Base-by-base conservation (phyloP, 2,797 vertebrate genomes). In the Sylvia borin region DNA sequence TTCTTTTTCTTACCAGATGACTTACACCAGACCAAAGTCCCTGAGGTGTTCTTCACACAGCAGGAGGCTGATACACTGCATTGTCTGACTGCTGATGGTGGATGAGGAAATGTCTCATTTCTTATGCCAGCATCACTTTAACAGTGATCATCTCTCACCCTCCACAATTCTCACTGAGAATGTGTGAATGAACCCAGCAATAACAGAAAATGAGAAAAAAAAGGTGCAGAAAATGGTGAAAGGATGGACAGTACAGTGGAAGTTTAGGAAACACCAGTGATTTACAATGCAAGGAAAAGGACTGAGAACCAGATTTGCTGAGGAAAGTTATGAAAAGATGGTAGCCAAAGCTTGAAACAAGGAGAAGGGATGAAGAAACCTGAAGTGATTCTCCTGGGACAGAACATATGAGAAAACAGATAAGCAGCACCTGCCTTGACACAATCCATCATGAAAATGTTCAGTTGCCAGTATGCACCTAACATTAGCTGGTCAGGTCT, bases 181-280 rank as follows among this genome's bases (percentile, higher is more conserved):
- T 19, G 42, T 74, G 22, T 72, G 57, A 90, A 82, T 76, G 89
- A 92, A 91, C 21, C 24, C 34, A 79, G 45, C 25, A 83, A 53
- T 43, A 81, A 67, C 8, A 71, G 64, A 82, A 92, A 89, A 76
- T 54, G n/a, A 80, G 50, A 93, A 85, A 81, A 79, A 11, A 34
- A 85, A 87, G 32, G 24, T 86, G 58, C 32, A 79, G 42, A 74
- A 77, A 61, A 9, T 12, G 3, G 25, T 29, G 36, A 74, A 88
- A 88, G 16, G 14, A 53, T 53, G 40, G 55, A 58, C 2, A 8
- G 16, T 29, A 54, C 8, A 61, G 34, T 18, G 25, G 26, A 70
- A 47, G 13, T 47, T 82, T 48, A 84, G 21, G n/a, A 83, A 90
- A 67, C 43, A 54, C 2, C 4, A 42, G 6, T 48, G 45, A 71